These are phyloP conservation scores for Formica aserva DNA, from an alignment of 2,888 invertebrate species.

Conservation along the genomic window DNA sequence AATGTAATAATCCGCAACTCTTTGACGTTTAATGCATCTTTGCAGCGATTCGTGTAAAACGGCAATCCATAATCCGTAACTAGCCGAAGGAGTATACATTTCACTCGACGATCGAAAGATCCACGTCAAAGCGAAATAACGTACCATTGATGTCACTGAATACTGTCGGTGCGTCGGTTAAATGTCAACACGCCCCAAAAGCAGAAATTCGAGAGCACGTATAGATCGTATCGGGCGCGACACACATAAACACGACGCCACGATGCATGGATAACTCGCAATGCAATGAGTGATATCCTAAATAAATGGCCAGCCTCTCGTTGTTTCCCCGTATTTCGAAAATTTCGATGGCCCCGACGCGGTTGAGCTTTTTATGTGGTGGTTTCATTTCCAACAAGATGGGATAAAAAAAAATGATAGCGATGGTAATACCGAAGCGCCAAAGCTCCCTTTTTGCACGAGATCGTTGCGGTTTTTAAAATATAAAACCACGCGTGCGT, in stretches of 20 bases:
- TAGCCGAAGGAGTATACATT: background rate
- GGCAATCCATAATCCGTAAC: background rate
- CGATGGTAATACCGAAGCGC: background rate
- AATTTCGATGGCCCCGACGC: conserved; percentile 5
- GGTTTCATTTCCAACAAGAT: conserved; percentile 16
- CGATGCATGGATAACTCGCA: conserved; percentile 17
- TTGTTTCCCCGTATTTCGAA: conserved; percentile 1
- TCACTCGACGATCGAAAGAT: background rate
- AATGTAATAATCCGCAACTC: background rate
- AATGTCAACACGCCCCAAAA: conserved; percentile 35
- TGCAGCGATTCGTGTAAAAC: background rate
- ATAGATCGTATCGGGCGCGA: conserved; percentile 26
- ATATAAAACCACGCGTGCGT: background rate
- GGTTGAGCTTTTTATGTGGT: conserved; percentile 14
- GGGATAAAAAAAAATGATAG: background rate
- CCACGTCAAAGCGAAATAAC: conserved; percentile 11
- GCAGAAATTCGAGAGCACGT: conserved; percentile 43
- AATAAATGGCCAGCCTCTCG: conserved; percentile 6
- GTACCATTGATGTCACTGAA: conserved; percentile 29
- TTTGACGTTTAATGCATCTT: background rate
- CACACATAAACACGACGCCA: conserved; percentile 19
- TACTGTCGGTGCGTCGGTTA: conserved; percentile 26
- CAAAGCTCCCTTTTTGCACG: background rate
- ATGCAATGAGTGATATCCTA: conserved; percentile 31
- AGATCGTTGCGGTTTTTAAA: background rate